Conservation (phyloP, 2,113 vertebrate species). For the Mus musculus region GRCm39 chr10:93895001-93895500, state of each 20-base stretch:
- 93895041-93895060: conserved; percentile 16
- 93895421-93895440: no score
- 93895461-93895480: neutral
- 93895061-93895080: neutral
- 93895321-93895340: neutral
- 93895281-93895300: neutral
- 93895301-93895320: neutral
- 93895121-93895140: neutral
- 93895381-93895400: neutral
- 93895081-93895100: neutral
- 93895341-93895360: neutral
- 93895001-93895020: neutral
- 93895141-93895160: neutral
- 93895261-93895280: neutral
- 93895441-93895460: neutral
- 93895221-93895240: neutral
- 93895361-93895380: neutral
- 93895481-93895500: neutral
- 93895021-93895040: neutral
- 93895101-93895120: neutral
- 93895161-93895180: neutral
- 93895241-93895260: neutral
- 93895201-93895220: neutral
- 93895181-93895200: neutral
- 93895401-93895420: neutral